phyloP scores from a whole-genome alignment of 2,888 invertebrate genomes.

The Cremastobaeus sp. region DNA sequence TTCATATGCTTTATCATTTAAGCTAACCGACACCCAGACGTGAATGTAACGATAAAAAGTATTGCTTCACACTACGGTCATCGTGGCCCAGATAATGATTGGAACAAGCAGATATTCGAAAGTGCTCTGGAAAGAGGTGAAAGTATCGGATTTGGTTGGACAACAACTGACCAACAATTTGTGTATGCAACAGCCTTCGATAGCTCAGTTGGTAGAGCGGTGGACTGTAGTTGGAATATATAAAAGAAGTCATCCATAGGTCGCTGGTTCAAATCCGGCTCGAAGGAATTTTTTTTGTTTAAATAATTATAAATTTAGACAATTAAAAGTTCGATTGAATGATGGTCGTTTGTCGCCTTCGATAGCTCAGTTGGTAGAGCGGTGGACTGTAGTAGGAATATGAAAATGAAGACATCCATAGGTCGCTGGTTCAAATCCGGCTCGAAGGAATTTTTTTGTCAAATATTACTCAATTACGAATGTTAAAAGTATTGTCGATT shows the following conservation, averaged over 20 bases:
- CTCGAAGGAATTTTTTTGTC: slow-evolving; percentile 73
- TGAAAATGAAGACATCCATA: slow-evolving; percentile 67
- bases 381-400: slow-evolving; percentile 78
- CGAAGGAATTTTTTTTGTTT: slow-evolving; percentile 71
- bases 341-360: too few species aligned
- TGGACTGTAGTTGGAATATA: slow-evolving; percentile 78
- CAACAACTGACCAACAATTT: neutral
- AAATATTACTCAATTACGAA: too few species aligned
- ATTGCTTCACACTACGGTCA: too few species aligned
- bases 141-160: slow-evolving; percentile 5
- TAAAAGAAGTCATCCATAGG: slow-evolving; percentile 68
- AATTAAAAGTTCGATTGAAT: too few species aligned
- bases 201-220: slow-evolving; percentile 79
- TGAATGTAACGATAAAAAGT: too few species aligned
- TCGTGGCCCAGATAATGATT: neutral
- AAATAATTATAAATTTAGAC: too few species aligned
- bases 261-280: slow-evolving; percentile 77
- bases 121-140: slow-evolving; percentile 23
- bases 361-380: slow-evolving; percentile 79
- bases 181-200: slow-evolving; percentile 70
- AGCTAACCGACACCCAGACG: too few species aligned
- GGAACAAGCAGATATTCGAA: slow-evolving; percentile 10
- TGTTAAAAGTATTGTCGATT: too few species aligned
- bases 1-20: too few species aligned
- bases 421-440: slow-evolving; percentile 77